Percentiles rank a stretch among this genome's conserved stretches.
phyloP scores from a whole-genome alignment of 2,113 vertebrate species.

The Emberiza fucata region DNA sequence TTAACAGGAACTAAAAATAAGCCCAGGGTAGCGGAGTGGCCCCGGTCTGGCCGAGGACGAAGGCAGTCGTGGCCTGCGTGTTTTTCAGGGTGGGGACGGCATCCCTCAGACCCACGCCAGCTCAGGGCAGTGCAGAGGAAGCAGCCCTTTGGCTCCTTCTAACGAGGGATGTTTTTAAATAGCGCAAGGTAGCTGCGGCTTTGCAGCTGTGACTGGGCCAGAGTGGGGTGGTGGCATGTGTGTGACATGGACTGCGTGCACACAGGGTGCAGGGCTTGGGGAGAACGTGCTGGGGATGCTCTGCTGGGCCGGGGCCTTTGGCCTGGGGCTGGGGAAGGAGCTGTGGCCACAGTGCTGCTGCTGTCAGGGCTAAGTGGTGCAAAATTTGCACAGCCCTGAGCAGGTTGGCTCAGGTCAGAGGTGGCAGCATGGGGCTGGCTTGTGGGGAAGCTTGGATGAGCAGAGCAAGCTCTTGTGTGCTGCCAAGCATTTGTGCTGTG shows the following conservation, averaged over 20 bases:
- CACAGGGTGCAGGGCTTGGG: accelerated
- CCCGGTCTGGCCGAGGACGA: not conserved
- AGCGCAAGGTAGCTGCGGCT: not conserved
- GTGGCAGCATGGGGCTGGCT: not conserved
- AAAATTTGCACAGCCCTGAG: not conserved
- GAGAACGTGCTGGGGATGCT: not conserved
- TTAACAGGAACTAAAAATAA: constrained; percentile 5
- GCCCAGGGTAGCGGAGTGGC: not conserved
- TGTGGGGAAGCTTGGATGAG: not conserved
- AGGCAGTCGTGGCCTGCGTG: not conserved
- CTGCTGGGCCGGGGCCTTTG: accelerated
- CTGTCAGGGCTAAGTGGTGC: accelerated
- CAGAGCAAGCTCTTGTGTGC: not conserved
- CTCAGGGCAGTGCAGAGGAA: not conserved
- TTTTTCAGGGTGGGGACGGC: not conserved
- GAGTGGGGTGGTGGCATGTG: accelerated
- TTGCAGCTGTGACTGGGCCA: not conserved
- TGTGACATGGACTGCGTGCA: accelerated
- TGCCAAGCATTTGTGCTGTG: not conserved
- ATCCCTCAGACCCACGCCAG: not conserved
- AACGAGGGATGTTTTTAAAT: constrained; percentile 33
- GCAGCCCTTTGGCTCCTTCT: not conserved
- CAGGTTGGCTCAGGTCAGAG: not conserved
- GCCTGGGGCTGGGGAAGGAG: accelerated
- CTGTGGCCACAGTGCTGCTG: accelerated